phyloP scores from a whole-genome alignment of 1,140 invertebrate genomes.

The Platorchestia sp. region DNA sequence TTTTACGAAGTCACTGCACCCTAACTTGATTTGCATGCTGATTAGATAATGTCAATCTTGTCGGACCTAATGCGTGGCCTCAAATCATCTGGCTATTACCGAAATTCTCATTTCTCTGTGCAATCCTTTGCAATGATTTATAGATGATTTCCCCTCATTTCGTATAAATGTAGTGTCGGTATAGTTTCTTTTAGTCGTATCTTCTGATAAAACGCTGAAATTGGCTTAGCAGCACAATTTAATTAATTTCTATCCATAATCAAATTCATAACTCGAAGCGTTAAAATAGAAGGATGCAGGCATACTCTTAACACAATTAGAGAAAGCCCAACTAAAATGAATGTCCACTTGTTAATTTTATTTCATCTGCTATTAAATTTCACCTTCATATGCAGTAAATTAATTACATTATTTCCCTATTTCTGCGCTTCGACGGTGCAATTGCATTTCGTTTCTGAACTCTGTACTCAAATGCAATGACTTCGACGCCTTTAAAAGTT shows the following conservation, averaged over 20 bases:
- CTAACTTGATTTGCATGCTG: neutral
- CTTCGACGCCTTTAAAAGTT: neutral
- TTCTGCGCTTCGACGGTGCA: neutral
- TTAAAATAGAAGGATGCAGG: neutral
- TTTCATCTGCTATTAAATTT: neutral
- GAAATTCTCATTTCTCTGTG: neutral
- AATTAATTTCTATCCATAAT: neutral
- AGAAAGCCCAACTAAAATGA: neutral
- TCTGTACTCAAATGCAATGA: neutral
- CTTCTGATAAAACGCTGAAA: neutral
- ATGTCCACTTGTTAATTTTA: neutral
- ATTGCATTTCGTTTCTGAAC: neutral
- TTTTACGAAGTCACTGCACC: neutral
- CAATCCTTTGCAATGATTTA: neutral
- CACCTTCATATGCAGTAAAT: no score
- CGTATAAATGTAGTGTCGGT: neutral
- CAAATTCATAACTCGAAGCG: no score
- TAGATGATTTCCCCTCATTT: no score
- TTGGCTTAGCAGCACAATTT: neutral
- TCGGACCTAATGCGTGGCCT: neutral
- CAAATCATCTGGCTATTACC: neutral
- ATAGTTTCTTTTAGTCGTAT: neutral
- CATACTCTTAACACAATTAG: neutral
- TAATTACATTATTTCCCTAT: no score
- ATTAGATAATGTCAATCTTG: neutral